Evolutionary conservation across 2,797 vertebrate genomes (phyloP), one percentile per base, ranked within the genome.

Genomic region (Perodicticus potto): DNA sequence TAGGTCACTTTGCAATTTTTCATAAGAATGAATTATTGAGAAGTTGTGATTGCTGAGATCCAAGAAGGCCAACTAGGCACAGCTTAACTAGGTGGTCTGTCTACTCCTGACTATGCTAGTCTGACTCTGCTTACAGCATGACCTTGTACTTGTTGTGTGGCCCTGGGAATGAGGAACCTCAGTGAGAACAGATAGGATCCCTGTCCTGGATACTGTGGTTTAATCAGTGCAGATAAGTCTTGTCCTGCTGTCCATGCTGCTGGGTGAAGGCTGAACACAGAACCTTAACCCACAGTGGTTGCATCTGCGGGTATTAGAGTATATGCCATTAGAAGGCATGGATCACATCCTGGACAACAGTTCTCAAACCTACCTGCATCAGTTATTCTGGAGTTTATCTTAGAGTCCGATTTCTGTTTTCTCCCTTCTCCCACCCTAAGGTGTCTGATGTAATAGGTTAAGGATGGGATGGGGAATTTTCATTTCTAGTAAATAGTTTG

Each of bases 331-430:
- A 61, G 55, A 78, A 76, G 89, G 53, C 37, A 19, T 74, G 27
- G 25, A 49, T 63, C 87, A 61, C 49, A n/a, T 67, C 55, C 20
- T 89, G 29, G 49, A 69, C 22, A 34, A 45, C 23, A 86, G 29
- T 65, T 82, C 63, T 95, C 67, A 80, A 74, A 61, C 25, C 43
- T 53, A 25, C 16, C 3, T 83, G n/a, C n/a, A 45, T n/a, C 23
- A 57, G 6, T 93, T 55, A 37, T 69, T 86, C 55, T 74, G 40
- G 27, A 63, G 43, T 73, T 93, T 81, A 49, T 69, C 91, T 91
- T 77, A 70, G 83, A 74, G 78, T 77, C 7, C 63, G 67, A 17
- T 70, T 89, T 83, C n/a, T 86, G 19, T 94, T 25, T 81, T 90
- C 61, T 80, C 10, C 11, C 61, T 22, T 55, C 40, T 10, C 67